phyloP scores from a whole-genome alignment of 2,113 vertebrate species.

The Engraulis encrasicolus region DNA sequence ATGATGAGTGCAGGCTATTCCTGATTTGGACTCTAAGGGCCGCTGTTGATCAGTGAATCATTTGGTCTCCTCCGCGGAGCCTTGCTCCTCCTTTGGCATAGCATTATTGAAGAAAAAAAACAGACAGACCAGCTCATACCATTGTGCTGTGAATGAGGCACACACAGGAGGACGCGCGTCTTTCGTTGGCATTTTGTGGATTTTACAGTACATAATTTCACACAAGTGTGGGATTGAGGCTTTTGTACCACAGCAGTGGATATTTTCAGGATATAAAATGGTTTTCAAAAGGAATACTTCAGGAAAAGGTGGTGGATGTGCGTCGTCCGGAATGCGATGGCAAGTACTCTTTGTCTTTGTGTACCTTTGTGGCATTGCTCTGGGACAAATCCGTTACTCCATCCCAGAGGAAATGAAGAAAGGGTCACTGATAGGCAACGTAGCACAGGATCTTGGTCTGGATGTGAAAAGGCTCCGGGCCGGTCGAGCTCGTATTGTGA shows the following conservation, averaged over 20 bases:
- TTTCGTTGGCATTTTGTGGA: not conserved
- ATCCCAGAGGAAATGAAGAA: constrained; percentile 46
- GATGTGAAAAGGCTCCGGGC: constrained; percentile 33
- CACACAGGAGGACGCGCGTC: not conserved
- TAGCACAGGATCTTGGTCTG: constrained; percentile 36
- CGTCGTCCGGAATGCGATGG: not conserved
- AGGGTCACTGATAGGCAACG: constrained; percentile 44
- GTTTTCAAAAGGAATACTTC: not conserved
- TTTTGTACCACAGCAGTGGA: not conserved
- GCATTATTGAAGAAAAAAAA: not conserved
- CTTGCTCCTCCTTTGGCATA: constrained; percentile 13
- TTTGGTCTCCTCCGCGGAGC: not conserved
- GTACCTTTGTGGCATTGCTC: not conserved
- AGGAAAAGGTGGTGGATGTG: not conserved
- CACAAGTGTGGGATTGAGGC: not conserved
- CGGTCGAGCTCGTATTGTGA: constrained; percentile 34
- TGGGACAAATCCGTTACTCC: constrained; percentile 45
- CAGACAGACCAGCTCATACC: not conserved
- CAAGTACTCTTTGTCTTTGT: not conserved
- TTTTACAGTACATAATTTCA: not conserved
- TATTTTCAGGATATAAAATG: not conserved
- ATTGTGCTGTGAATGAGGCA: not conserved
- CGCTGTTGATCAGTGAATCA: constrained; percentile 42
- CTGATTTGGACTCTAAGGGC: constrained; percentile 38
- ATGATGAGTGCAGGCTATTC: not conserved